A percentile compares a stretch with the other conserved stretches of the same genome.
Evolutionary conservation across 2,113 vertebrate species (phyloP).

Genomic region (Phylloscopus trochilus): DNA sequence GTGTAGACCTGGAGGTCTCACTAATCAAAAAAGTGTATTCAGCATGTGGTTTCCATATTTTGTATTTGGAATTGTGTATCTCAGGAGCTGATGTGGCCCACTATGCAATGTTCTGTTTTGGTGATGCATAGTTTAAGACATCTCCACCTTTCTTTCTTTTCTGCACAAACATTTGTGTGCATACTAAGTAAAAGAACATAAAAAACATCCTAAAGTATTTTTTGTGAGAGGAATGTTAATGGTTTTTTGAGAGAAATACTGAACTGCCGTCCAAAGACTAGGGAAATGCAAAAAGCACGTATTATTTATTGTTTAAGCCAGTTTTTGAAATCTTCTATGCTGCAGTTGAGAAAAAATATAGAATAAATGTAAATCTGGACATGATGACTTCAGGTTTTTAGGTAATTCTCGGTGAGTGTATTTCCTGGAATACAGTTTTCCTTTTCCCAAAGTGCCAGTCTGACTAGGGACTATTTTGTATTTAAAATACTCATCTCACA

Average conservation of each 20-base stretch:
- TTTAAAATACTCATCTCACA: neutral
- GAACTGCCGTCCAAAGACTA: neutral
- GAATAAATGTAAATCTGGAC: neutral
- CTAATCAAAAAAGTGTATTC: neutral
- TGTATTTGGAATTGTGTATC: neutral
- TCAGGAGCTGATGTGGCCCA: neutral
- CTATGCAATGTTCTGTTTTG: neutral
- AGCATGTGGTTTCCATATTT: neutral
- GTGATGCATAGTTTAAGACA: neutral
- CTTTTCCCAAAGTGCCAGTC: neutral
- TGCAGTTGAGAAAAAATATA: neutral
- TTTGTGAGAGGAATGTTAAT: neutral
- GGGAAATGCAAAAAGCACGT: neutral
- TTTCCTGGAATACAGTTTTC: neutral
- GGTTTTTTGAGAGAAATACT: neutral
- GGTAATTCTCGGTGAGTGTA: neutral
- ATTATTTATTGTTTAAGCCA: neutral
- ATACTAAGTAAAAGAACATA: neutral
- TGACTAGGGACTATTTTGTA: neutral
- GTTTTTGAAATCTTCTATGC: neutral
- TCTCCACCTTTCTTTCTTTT: neutral
- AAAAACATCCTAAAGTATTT: accelerated
- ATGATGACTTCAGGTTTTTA: neutral
- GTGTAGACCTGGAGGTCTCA: neutral
- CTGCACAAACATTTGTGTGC: neutral